Percentiles rank a stretch among this genome's conserved stretches.
These are phyloP conservation scores for Phrynocephalus vlangalii DNA, from an alignment of 2,797 vertebrate species.

Conservation along the genomic window DNA sequence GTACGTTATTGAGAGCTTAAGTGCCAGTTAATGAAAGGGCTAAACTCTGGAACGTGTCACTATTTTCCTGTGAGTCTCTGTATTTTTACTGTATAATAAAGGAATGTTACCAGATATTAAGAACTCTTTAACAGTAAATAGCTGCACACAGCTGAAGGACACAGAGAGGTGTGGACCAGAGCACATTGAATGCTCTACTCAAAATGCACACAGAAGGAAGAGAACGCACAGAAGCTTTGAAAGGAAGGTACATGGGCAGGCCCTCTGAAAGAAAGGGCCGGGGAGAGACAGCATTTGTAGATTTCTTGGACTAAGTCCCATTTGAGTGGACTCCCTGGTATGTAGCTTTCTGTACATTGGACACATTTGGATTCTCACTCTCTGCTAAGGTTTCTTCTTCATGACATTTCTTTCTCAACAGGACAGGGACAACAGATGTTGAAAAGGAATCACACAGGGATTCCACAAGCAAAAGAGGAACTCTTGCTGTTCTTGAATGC, in stretches of 20 bases:
- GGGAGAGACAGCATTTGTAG: background rate
- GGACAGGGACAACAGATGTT: background rate
- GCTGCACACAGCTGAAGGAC: background rate
- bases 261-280: too few species aligned
- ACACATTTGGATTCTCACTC: background rate
- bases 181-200: too few species aligned
- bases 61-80: too few species aligned
- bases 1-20: too few species aligned
- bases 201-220: background rate
- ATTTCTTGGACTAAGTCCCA: background rate
- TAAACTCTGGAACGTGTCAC: background rate
- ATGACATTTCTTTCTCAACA: background rate
- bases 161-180: background rate
- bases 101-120: too few species aligned
- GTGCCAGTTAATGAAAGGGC: too few species aligned
- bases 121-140: background rate
- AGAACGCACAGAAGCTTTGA: background rate
- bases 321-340: background rate
- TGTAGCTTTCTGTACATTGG: background rate
- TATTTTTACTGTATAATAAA: too few species aligned
- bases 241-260: background rate
- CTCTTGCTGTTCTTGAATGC: background rate
- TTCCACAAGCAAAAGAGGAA: background rate
- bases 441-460: background rate
- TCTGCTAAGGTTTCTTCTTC: background rate